Conservation (phyloP, 2,888 invertebrate genomes). For the Cephus spinipes region DNA sequence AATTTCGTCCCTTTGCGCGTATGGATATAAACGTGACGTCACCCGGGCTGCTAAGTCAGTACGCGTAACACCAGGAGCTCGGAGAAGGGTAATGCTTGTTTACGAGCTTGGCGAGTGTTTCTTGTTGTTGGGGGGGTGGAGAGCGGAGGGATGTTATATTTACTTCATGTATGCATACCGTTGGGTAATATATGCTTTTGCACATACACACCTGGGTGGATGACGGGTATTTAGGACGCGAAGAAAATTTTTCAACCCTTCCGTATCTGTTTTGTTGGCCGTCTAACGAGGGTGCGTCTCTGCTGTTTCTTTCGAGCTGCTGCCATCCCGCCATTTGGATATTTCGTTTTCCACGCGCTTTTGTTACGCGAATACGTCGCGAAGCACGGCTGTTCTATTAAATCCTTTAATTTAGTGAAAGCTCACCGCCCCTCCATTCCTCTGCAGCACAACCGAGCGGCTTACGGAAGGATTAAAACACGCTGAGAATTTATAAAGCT, state of each 20-base stretch:
- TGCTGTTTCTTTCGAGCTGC: not conserved
- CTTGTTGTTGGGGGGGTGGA: not conserved
- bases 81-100: not conserved
- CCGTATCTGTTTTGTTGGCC: not conserved
- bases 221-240: not conserved
- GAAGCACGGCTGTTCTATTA: slow-evolving; percentile 8
- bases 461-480: slow-evolving; percentile 41
- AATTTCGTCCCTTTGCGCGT: not conserved
- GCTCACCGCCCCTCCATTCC: slow-evolving; percentile 2
- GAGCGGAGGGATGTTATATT: not conserved
- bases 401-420: slow-evolving; percentile 46
- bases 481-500: slow-evolving; percentile 41
- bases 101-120: not conserved
- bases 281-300: not conserved
- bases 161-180: not conserved
- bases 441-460: slow-evolving; percentile 30
- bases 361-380: not conserved
- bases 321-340: not conserved
- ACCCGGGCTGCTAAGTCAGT: not conserved
- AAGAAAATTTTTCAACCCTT: not conserved
- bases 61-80: not conserved
- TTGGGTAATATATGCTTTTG: too few species aligned
- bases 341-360: not conserved
- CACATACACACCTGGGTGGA: too few species aligned
- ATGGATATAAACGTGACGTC: not conserved